Evolutionary conservation across 2,888 invertebrate species (phyloP), one percentile per base, ranked within the genome.

Genomic region (Arctia plantaginis): DNA sequence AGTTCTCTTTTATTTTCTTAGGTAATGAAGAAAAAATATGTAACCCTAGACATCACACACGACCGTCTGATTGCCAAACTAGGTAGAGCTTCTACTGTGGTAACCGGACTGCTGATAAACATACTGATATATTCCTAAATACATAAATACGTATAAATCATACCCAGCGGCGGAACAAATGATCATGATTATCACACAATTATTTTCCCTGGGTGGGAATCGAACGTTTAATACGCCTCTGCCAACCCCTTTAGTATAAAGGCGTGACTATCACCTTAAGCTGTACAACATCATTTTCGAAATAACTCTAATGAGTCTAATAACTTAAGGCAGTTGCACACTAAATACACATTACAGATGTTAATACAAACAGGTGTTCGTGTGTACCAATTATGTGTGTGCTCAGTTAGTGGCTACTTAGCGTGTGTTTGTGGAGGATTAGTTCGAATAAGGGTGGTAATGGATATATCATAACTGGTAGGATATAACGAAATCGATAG

Each of bases 361-460:
- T 85, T 76, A 82, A 77, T 79, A 75, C 77, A 85, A 79, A 84
- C 82, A 82, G 69, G 74, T 69, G 44, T 74, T 75, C 64, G 77
- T 80, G 78, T 75, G 78, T 81, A 84, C 81, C 86, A 85, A 87
- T 87, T 84, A 85, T 74, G 77, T 59, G 76, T 75, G 71, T 62
- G 78, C 80, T 78, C 69, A 80, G 77, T 85, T 86, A 86, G 80
- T 70, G 70, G 71, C 77, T 78, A 86, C 82, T 86, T 86, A 82
- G 73, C 81, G 67, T 74, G 69, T 77, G 71, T 73, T 74, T 71
- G 66, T 27, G 13, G 41, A 66, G 77, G 76, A 83, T 82, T 84
- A 78, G 73, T 65, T 70, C 23, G 70, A 73, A 67, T 51, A 69
- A 35, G 71, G 72, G 55, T 76, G 73, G 73, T 76, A 76, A 76